These are phyloP conservation scores for Bryconaethiops microstoma DNA, from an alignment of 2,797 vertebrate genomes.

Conservation along the genomic window DNA sequence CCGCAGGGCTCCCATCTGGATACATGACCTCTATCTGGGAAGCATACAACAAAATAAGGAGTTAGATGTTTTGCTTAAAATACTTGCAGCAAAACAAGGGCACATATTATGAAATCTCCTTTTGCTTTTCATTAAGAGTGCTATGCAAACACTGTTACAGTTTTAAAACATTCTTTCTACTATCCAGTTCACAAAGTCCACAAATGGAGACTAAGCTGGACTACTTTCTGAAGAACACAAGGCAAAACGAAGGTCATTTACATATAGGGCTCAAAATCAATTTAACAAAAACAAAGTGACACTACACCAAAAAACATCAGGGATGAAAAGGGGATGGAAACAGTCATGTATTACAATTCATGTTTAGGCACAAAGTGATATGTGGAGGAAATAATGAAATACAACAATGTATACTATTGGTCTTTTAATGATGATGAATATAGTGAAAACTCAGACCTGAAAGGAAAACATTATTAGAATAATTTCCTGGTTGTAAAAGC, in stretches of 20 bases:
- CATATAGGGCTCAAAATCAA: too few species aligned
- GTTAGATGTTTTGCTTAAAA: neutral
- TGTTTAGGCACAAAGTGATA: neutral
- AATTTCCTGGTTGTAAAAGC: neutral
- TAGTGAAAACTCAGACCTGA: neutral
- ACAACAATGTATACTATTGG: too few species aligned
- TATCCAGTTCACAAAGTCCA: neutral
- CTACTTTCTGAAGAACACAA: neutral
- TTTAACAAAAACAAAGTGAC: too few species aligned
- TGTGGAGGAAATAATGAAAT: too few species aligned
- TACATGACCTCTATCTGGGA: constrained; percentile 89
- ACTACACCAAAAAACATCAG: too few species aligned
- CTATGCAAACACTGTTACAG: neutral
- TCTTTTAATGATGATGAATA: neutral
- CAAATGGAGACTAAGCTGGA: too few species aligned
- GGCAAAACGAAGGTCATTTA: too few species aligned
- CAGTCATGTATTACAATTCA: neutral
- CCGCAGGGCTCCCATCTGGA: constrained; percentile 89
- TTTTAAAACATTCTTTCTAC: neutral
- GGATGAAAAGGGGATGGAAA: neutral
- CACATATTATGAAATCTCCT: neutral
- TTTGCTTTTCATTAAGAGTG: too few species aligned
- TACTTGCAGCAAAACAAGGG: too few species aligned
- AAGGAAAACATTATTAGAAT: too few species aligned
- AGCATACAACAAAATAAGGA: neutral